Evolutionary conservation across 2,888 invertebrate species (phyloP), one percentile per base, ranked within the genome.

Genomic region (Geotrupes spiniger): DNA sequence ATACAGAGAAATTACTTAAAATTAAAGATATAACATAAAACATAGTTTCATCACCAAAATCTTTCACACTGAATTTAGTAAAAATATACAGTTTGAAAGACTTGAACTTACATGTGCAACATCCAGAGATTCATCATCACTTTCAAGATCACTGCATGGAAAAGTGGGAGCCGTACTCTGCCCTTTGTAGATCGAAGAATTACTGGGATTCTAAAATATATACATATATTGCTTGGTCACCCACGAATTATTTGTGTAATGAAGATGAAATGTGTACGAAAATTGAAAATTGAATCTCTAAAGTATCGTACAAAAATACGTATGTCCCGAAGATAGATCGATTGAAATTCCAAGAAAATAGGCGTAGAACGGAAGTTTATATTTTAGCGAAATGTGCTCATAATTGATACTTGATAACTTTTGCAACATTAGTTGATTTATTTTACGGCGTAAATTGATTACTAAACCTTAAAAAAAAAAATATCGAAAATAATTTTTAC

Each of bases 101-200:
- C 17, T 28, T 17, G n/a, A n/a, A 54, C 54, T 54, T 55, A 55
- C 54, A 25, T 53, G 51, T 12, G 39, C 47, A 15, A 54, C 36
- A 9, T 65, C 64, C 46, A 57, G 49, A 15, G 56, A 33, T 47
- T 68, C 69, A 42, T 58, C 56, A 36, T 67, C 67, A 39, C 56
- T 64, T 27, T 63, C 63, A 11, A 53, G 52, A 37, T 65, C 66
- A 43, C 63, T 63, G 52, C 61, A 63, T 17, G 61, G 45, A 29
- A 52, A 50, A 46, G 62, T 58, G 25, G 61, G 58, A 39, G 65
- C 27, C 55, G 56, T 27, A 49, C 42, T 41, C 55, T 57, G 56
- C 17, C 56, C 52, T 38, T 56, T 58, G 16, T 51, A 54, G 28
- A 57, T 54, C 4, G 56, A 31, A 10, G 53, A 52, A 38, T 53